Conservation (phyloP, 2,888 invertebrate species). For the Toxonevra muliebris region DNA sequence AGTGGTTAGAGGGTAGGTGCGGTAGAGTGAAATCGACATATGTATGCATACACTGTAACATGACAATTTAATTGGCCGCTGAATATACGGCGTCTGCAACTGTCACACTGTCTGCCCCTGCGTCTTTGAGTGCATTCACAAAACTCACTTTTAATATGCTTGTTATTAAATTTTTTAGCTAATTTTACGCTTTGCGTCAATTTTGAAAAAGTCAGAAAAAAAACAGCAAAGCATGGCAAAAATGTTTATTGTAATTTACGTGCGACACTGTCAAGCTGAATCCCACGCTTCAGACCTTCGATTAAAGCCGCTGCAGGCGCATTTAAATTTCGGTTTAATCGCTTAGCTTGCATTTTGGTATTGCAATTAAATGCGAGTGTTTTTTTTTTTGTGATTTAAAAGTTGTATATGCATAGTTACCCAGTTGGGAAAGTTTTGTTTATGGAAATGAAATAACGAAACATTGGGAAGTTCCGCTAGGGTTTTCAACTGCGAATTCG, state of each 20-base stretch:
- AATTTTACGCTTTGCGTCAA: slow-evolving; percentile 17
- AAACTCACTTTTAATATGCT: slow-evolving; percentile 1
- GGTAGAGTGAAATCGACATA: background rate
- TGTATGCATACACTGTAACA: slow-evolving; percentile 36
- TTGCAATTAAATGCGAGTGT: background rate
- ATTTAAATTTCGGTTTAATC: background rate
- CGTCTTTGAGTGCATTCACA: slow-evolving; percentile 4
- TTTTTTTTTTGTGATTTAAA: background rate
- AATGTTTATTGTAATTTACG: slow-evolving; percentile 5
- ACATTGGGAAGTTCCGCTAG: no score
- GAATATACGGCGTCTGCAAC: slow-evolving; percentile 38
- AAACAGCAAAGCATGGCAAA: background rate
- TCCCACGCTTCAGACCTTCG: slow-evolving; percentile 6
- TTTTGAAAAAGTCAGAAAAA: background rate
- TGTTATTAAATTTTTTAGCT: slow-evolving; percentile 22
- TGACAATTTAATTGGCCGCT: slow-evolving; percentile 58
- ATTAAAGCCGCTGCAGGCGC: background rate
- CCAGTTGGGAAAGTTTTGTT: no score
- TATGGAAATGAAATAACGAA: no score
- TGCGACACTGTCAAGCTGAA: slow-evolving; percentile 7
- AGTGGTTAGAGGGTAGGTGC: background rate
- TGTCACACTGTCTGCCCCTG: slow-evolving; percentile 10
- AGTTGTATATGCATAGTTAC: no score
- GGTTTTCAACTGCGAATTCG: no score
- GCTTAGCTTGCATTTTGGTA: background rate